Evolutionary conservation across 2,888 invertebrate species (phyloP).

Genomic region (Caenorhabditis auriculariae): DNA sequence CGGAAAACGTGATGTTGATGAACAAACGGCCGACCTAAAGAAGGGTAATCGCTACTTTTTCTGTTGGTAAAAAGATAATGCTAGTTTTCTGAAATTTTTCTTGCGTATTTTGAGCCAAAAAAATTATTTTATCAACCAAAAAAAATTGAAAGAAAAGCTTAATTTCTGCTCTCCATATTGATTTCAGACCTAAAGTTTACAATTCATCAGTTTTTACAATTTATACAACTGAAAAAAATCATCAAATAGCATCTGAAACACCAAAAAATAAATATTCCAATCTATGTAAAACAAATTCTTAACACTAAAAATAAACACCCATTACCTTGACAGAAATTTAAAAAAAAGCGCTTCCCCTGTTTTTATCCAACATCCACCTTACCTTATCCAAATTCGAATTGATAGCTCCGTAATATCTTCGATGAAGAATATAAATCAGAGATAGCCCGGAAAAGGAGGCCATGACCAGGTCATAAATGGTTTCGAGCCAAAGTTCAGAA

Average conservation of each 20-base stretch:
- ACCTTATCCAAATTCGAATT: slow-evolving; percentile 54
- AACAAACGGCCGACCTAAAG: slow-evolving; percentile 51
- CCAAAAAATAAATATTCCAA: too few relatives aligned
- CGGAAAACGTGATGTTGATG: slow-evolving; percentile 53
- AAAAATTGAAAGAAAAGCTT: too few relatives aligned
- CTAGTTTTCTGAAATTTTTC: background rate
- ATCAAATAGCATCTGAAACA: too few relatives aligned
- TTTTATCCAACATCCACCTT: background rate
- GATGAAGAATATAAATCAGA: slow-evolving; percentile 57
- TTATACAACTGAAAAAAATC: too few relatives aligned
- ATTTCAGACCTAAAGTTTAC: too few relatives aligned
- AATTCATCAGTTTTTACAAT: too few relatives aligned
- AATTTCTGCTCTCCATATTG: too few relatives aligned
- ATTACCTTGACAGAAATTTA: too few relatives aligned
- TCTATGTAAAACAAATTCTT: too few relatives aligned
- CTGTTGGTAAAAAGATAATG: too few relatives aligned
- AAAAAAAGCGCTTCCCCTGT: too few relatives aligned
- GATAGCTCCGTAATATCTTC: slow-evolving; percentile 58
- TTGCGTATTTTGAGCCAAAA: background rate
- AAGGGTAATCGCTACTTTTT: background rate
- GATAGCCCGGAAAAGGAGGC: slow-evolving; percentile 51
- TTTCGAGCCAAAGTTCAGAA: slow-evolving; percentile 53
- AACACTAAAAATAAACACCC: too few relatives aligned
- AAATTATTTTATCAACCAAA: background rate
- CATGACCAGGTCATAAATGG: slow-evolving; percentile 53